phyloP scores from a whole-genome alignment of 1,140 invertebrate genomes.

The Drusus annulatus region DNA sequence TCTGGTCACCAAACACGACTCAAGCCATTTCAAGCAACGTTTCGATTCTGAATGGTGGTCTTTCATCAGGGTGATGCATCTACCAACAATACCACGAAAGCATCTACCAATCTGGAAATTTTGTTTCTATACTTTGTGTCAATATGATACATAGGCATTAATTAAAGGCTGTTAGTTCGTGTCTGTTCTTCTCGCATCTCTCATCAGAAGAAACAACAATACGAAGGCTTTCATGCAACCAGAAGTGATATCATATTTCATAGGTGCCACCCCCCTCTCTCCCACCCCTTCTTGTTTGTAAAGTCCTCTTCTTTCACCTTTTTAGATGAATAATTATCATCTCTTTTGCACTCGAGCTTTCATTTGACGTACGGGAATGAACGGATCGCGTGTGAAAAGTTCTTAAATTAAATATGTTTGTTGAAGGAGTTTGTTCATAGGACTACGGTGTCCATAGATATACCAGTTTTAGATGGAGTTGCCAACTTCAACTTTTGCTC shows the following conservation, averaged over 20 bases:
- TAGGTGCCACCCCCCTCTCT: neutral
- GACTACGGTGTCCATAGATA: no score
- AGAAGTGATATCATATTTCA: conserved; percentile 3
- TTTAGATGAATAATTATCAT: neutral
- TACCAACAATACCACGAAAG: no score
- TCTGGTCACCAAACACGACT: no score
- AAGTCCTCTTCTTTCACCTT: neutral
- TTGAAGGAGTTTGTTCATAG: neutral
- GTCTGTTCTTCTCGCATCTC: neutral
- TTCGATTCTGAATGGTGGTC: no score
- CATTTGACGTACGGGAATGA: conserved; percentile 10
- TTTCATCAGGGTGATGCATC: no score
- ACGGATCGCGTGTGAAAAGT: neutral
- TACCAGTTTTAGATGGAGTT: neutral
- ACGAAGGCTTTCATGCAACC: neutral
- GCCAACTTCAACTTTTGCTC: neutral
- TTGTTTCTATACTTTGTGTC: no score
- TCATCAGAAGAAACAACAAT: neutral
- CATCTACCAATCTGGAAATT: no score
- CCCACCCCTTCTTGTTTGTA: neutral
- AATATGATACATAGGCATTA: no score
- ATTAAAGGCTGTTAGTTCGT: neutral
- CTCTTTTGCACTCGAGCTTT: neutral
- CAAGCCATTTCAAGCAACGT: no score
- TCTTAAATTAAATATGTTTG: conserved; percentile 25